Evolutionary conservation across 2,113 vertebrate genomes (phyloP), one percentile per base, ranked within the genome.

Genomic region (Lepus timidus): DNA sequence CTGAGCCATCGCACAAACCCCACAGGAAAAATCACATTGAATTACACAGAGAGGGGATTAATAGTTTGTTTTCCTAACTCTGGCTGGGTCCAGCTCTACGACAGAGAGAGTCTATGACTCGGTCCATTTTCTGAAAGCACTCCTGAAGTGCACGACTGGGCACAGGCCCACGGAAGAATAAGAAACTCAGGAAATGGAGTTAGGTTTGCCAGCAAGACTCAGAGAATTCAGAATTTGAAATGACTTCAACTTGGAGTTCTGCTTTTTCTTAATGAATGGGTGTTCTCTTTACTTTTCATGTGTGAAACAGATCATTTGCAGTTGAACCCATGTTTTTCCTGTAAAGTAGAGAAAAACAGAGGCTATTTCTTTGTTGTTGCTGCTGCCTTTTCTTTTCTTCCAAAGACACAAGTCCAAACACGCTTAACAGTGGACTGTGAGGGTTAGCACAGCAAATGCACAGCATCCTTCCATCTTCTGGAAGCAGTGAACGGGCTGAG

Each of bases 101-200:
- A 85, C 11, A 20, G 67, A 49, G 81, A 73, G 82, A 88, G 88
- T 88, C 62, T 58, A 51, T 79, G 93, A 88, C 85, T 85, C 94
- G 74, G 84, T 67, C 75, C 84, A 65, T 83, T 62, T 85, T 80
- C 17, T 39, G 58, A 74, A 85, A 75, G 29, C 88, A 49, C 36
- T 88, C 68, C 68, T 92, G 33, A 92, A 82, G 64, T 55, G 85
- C 52, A 36, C 3, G 62, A 22, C 88, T 22, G 55, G 78, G 80
- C 88, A 70, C 39, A 9, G 62, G 5, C 78, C 94, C 85, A 44
- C 82, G 12, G 81, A 82, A 85, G 81, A 71, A 68, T 27, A 83
- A 74, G 93, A 29, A 36, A 83, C 84, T 85, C 75, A 82, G 65
- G 62, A 88, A 70, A 58, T 27, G 76, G 44, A 44, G 44, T 44